Conservation (phyloP, 1,140 invertebrate species). For the Ectropis grisescens region DNA sequence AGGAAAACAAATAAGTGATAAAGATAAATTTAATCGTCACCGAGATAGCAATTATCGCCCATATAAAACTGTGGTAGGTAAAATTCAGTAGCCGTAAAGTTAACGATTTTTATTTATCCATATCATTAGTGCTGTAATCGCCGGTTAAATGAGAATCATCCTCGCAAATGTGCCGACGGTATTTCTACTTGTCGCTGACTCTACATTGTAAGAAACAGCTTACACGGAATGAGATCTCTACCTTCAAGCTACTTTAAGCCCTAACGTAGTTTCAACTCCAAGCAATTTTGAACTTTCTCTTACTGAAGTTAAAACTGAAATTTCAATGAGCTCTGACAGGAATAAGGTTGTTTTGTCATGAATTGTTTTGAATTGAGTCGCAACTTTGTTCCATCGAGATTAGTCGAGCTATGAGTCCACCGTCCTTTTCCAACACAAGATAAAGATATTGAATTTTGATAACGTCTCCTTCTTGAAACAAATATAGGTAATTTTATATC, state of each 20-base stretch:
- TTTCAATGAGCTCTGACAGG: too few relatives aligned
- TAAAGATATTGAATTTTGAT: constrained; percentile 66
- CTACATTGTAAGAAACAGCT: constrained; percentile 33
- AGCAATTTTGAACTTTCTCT: too few relatives aligned
- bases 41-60: too few relatives aligned
- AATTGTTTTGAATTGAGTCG: constrained; percentile 38
- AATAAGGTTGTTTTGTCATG: too few relatives aligned
- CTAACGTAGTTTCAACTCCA: too few relatives aligned
- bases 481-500: too few relatives aligned
- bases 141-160: constrained; percentile 7
- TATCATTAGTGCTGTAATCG: constrained; percentile 15
- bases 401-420: constrained; percentile 39
- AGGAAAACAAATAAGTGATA: too few relatives aligned
- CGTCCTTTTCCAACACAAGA: constrained; percentile 54
- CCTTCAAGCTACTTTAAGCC: too few relatives aligned
- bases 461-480: constrained; percentile 43
- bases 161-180: constrained; percentile 15
- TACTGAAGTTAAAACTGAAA: too few relatives aligned
- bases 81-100: constrained; percentile 8
- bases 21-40: too few relatives aligned
- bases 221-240: constrained; percentile 16
- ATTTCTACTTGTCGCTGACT: constrained; percentile 22
- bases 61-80: constrained; percentile 18
- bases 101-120: constrained; percentile 20
- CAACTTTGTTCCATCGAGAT: constrained; percentile 58